Conservation (phyloP, 2,888 invertebrate genomes). For the Octonoba sinensis region DNA sequence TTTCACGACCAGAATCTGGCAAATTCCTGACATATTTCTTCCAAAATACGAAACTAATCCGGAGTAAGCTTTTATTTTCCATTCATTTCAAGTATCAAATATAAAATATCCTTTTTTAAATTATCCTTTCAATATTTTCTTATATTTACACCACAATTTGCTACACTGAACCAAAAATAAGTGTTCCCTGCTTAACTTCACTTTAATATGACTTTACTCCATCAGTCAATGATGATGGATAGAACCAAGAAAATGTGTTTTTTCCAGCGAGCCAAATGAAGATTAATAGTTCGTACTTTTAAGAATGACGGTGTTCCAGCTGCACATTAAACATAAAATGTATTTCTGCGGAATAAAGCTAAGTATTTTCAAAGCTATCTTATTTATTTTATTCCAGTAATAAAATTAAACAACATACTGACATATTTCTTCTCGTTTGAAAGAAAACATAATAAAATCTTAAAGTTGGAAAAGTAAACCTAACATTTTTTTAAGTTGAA, state of each 20-base stretch:
- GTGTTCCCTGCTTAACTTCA: slow-evolving; percentile 36
- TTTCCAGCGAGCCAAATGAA: slow-evolving; percentile 29
- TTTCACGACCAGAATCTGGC: too few relatives aligned
- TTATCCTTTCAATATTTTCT: too few relatives aligned
- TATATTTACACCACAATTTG: slow-evolving; percentile 11
- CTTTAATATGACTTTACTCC: slow-evolving; percentile 40
- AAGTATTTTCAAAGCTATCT: slow-evolving; percentile 16
- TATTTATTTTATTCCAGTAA: slow-evolving; percentile 35
- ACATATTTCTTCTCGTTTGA: too few relatives aligned
- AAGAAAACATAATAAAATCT: too few relatives aligned
- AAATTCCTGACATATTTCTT: too few relatives aligned
- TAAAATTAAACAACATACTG: slow-evolving; percentile 4
- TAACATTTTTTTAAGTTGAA: too few relatives aligned
- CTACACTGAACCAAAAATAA: slow-evolving; percentile 9
- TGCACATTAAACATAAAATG: slow-evolving; percentile 1
- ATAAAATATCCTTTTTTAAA: too few relatives aligned
- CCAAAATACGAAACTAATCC: too few relatives aligned
- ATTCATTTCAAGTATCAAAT: too few relatives aligned
- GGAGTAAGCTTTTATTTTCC: too few relatives aligned
- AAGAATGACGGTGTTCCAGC: slow-evolving; percentile 20
- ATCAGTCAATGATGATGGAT: slow-evolving; percentile 27
- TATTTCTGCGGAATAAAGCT: slow-evolving; percentile 13
- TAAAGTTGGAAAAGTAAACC: too few relatives aligned
- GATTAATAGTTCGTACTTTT: slow-evolving; percentile 30
- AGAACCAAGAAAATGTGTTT: slow-evolving; percentile 1